Evolutionary conservation across 2,888 invertebrate species (phyloP), one percentile per base, ranked within the genome.

Genomic region (Hirtodrosophila duncani): DNA sequence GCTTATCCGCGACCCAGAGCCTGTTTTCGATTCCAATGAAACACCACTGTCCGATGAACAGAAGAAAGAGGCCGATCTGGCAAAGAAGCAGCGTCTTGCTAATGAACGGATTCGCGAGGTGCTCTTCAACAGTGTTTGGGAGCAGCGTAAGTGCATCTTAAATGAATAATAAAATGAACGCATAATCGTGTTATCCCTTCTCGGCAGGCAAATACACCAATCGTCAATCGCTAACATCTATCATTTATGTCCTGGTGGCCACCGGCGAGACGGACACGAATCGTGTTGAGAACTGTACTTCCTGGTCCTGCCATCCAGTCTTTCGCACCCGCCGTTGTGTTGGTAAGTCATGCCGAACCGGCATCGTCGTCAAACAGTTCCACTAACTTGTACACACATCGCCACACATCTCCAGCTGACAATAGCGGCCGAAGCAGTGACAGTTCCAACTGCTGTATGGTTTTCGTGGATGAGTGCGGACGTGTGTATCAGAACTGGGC

Each of bases 401-500:
- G 11, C 17, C 4, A 4, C 7, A 13, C 33, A 1, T 6, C 8
- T 10, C 1, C 24, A 75, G 70, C 51, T 5, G 46, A 33, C 3
- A 34, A 4, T 16, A 37, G 20, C 9, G 57, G 49, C 3, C 20
- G 2, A 3, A 53, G 48, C n/a, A 38, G 38, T 14, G 49, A 83
- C 31, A 84, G 80, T 23, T 42, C 44, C 2, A 13, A 71, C 14
- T 85, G 85, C 29, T 87, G 86, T 42, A 85, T 85, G 81, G 42
- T 87, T 58, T 81, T 77, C 69, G 53, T 86, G 59, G 83, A 88
- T 81, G 72, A 86, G 75, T 62, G 68, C 2, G 85, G 84, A 1
- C 84, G 89, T 3, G 87, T 88, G 1, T 89, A 89, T 67, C 60
- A 84, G 51, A 85, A 84, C 48, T 89, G 89, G 89, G 45, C 61